Conservation (phyloP, 2,888 invertebrate genomes). For the Ditula angustiorana region DNA sequence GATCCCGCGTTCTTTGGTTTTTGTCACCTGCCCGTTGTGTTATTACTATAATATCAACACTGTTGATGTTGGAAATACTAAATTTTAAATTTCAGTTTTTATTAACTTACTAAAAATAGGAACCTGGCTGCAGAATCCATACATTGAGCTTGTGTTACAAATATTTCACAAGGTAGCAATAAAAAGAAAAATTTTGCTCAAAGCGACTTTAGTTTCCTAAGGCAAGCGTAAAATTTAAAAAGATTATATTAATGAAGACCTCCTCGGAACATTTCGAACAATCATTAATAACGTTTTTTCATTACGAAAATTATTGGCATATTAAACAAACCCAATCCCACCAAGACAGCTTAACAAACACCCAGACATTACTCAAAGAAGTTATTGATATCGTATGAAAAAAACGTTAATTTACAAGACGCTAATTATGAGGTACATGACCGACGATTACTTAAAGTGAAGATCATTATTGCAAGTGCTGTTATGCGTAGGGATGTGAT, state of each 20-base stretch:
- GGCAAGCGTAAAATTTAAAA: not conserved
- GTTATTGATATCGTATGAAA: conserved; percentile 46
- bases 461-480: conserved; percentile 44
- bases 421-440: conserved; percentile 40
- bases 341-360: conserved; percentile 29
- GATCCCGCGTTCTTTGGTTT: conserved; percentile 36
- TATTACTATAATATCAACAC: conserved; percentile 37
- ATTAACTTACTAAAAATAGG: conserved; percentile 5
- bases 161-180: not conserved
- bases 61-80: conserved; percentile 32
- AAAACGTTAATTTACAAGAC: conserved; percentile 41
- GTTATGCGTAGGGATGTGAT: conserved; percentile 28
- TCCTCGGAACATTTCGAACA: conserved; percentile 24
- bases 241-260: conserved; percentile 24
- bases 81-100: conserved; percentile 11
- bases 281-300: conserved; percentile 33
- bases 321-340: conserved; percentile 33
- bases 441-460: conserved; percentile 42
- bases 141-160: not conserved
- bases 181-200: not conserved
- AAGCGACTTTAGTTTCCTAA: not conserved
- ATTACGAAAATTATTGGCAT: conserved; percentile 30
- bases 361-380: conserved; percentile 40
- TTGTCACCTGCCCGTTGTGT: conserved; percentile 38
- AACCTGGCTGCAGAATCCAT: not conserved